Conservation (phyloP, 2,888 invertebrate species). For the Proisotoma minuta region DNA sequence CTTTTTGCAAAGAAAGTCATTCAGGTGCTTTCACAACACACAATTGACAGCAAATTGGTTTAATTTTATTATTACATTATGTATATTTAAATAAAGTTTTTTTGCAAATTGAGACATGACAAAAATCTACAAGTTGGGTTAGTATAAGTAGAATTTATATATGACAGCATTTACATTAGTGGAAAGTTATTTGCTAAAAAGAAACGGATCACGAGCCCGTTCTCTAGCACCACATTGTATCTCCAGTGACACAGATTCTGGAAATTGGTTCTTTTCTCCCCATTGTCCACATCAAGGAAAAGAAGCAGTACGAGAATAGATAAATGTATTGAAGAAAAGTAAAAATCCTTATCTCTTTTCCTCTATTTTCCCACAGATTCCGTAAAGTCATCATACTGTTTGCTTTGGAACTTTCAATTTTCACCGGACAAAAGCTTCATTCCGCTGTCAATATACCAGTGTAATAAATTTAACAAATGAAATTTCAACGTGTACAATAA, state of each 20-base stretch:
- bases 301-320: background rate
- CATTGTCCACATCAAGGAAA: background rate
- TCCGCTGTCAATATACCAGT: background rate
- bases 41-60: no score
- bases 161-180: no score
- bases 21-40: no score
- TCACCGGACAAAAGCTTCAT: conserved; percentile 7
- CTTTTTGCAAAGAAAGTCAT: no score
- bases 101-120: no score
- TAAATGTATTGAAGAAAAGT: background rate
- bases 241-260: conserved; percentile 8
- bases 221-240: background rate
- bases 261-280: background rate
- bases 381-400: conserved; percentile 10
- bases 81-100: no score
- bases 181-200: background rate
- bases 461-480: background rate
- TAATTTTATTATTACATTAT: no score
- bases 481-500: no score
- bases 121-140: no score
- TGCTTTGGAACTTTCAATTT: conserved; percentile 4
- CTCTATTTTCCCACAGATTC: background rate
- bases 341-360: background rate
- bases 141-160: no score
- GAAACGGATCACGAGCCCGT: no score